A percentile compares a stretch with the other conserved stretches of the same genome.
These are phyloP conservation scores for Drosophila niveifrons DNA, from an alignment of 2,888 invertebrate species.

Conservation along the genomic window DNA sequence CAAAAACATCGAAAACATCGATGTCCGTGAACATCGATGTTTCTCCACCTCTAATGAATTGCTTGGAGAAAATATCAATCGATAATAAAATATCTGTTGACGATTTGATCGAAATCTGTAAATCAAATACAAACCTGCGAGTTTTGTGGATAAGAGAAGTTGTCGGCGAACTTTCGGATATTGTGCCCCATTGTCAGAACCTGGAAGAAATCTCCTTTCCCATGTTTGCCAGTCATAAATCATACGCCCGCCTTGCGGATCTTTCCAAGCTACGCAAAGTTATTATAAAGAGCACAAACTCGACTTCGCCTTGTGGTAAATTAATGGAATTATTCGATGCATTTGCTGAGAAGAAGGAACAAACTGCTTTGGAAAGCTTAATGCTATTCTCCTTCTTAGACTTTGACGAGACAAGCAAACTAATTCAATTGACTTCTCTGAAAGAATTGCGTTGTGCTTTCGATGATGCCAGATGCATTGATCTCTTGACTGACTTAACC, in stretches of 20 bases:
- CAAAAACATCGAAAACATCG: too few species aligned
- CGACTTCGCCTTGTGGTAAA: constrained; percentile 21
- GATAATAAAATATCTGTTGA: constrained; percentile 14
- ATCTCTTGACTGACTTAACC: constrained; percentile 33
- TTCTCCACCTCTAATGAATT: too few species aligned
- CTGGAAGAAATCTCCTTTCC: constrained; percentile 35
- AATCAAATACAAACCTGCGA: constrained; percentile 31
- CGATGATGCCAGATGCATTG: constrained; percentile 36
- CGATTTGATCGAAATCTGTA: constrained; percentile 36
- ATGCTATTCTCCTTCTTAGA: constrained; percentile 7
- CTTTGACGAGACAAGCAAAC: constrained; percentile 26
- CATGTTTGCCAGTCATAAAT: constrained; percentile 21
- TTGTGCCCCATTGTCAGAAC: constrained; percentile 37
- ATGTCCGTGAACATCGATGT: too few species aligned
- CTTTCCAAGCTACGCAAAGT: constrained; percentile 31
- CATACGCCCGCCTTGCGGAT: constrained; percentile 27
- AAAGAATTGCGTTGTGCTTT: constrained; percentile 27
- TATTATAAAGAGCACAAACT: constrained; percentile 22
- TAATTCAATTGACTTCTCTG: constrained; percentile 21
- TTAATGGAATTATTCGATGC: constrained; percentile 24
- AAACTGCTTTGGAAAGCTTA: constrained; percentile 17
- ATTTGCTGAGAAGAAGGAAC: constrained; percentile 6
- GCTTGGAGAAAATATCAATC: constrained; percentile 25
- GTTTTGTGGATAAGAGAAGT: constrained; percentile 36
- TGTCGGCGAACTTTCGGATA: constrained; percentile 22